phyloP scores from a whole-genome alignment of 35 echinoderm and acorn worm species.

The Anneissia japonica region DNA sequence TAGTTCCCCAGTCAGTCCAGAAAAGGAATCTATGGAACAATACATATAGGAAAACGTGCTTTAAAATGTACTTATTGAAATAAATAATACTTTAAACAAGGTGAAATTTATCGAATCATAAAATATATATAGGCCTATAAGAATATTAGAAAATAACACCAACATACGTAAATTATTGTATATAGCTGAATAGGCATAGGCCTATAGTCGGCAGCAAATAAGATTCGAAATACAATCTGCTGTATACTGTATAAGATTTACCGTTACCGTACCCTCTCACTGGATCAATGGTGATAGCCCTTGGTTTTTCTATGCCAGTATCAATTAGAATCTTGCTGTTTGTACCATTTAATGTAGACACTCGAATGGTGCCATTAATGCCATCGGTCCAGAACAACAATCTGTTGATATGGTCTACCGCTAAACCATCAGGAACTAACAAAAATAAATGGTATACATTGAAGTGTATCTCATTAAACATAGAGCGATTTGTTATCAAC shows the following conservation, averaged over 20 bases:
- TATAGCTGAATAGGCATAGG: not conserved
- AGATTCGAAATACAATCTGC: not conserved
- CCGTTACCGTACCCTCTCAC: conserved; percentile 12
- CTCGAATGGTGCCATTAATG: conserved; percentile 20
- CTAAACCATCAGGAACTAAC: not conserved
- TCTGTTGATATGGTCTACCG: not conserved
- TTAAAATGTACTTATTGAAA: too few species aligned
- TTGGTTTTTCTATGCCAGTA: conserved; percentile 46
- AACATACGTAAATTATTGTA: not conserved
- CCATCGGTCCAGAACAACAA: conserved; percentile 64
- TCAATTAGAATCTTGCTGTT: conserved; percentile 21
- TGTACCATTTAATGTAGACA: conserved; percentile 47
- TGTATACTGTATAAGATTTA: not conserved
- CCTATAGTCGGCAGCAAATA: not conserved
- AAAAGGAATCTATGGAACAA: conserved; percentile 41
- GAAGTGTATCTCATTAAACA: too few species aligned
- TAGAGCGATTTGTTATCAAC: too few species aligned
- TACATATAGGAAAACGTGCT: too few species aligned
- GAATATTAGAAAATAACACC: not conserved
- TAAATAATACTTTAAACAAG: not conserved
- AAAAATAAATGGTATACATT: not conserved
- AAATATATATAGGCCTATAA: not conserved
- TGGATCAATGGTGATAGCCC: conserved; percentile 35
- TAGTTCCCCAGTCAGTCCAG: conserved; percentile 61
- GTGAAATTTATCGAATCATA: not conserved